These are phyloP conservation scores for Drosophila repletoides DNA, from an alignment of 1,140 invertebrate species.

Conservation along the genomic window DNA sequence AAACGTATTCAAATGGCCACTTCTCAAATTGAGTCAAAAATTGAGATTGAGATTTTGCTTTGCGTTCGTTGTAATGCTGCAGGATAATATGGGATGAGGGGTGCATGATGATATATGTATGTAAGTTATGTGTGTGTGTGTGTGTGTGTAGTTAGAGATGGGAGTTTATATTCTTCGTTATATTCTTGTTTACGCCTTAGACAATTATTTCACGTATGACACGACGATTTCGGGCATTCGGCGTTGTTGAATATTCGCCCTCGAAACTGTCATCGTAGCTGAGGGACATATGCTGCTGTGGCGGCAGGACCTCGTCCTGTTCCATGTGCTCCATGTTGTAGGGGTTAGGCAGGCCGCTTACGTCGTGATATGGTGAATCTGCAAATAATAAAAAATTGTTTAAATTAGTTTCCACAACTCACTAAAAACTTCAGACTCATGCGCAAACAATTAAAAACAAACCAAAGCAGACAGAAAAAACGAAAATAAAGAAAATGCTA, in stretches of 20 bases:
- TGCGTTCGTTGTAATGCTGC: slow-evolving; percentile 26
- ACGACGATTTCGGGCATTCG: slow-evolving; percentile 93
- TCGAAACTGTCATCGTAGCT: slow-evolving; percentile 96
- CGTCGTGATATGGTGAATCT: slow-evolving; percentile 96
- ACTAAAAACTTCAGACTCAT: slow-evolving; percentile 55
- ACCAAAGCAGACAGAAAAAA: slow-evolving; percentile 27
- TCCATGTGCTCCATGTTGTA: slow-evolving; percentile 90
- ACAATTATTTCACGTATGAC: slow-evolving; percentile 97
- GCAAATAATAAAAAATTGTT: slow-evolving; percentile 78
- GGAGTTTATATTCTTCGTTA: slow-evolving; percentile 21
- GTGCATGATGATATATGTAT: slow-evolving; percentile 3
- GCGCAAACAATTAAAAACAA: slow-evolving; percentile 79
- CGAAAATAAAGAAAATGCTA: slow-evolving; percentile 32
- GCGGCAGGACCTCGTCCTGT: slow-evolving; percentile 87
- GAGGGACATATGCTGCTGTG: slow-evolving; percentile 91
- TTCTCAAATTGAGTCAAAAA: slow-evolving; percentile 44
- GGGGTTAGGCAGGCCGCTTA: slow-evolving; percentile 93
- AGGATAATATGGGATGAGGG: background rate
- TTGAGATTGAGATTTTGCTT: slow-evolving; percentile 36
- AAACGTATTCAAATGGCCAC: slow-evolving; percentile 45
- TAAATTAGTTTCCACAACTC: slow-evolving; percentile 62
- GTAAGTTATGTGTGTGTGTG: slow-evolving; percentile 5
- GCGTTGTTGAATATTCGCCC: slow-evolving; percentile 95
- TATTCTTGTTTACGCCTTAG: slow-evolving; percentile 83
- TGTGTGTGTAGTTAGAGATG: slow-evolving; percentile 15